Evolutionary conservation across 1,140 invertebrate species (phyloP).

Genomic region (Drosophila varians): DNA sequence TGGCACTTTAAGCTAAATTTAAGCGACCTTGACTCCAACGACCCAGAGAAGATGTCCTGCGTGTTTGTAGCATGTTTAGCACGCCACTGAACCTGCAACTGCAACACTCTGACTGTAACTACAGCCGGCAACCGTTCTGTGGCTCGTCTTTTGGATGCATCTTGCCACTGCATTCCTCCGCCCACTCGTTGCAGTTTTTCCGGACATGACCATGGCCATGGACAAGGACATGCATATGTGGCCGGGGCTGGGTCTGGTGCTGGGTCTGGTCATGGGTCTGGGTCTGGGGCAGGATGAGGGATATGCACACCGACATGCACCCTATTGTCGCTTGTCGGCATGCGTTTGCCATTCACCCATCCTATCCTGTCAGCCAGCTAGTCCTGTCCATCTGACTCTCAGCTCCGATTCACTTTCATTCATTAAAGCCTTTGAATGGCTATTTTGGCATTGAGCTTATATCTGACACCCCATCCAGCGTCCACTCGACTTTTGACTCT

Average conservation of each 20-base stretch:
- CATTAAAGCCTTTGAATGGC: slow-evolving; percentile 53
- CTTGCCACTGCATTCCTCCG: slow-evolving; percentile 27
- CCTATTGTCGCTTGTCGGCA: slow-evolving; percentile 52
- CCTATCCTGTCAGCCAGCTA: slow-evolving; percentile 5
- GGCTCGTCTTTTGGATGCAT: slow-evolving; percentile 19
- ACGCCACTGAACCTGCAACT: slow-evolving; percentile 5
- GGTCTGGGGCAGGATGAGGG: slow-evolving; percentile 19
- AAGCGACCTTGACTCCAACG: slow-evolving; percentile 57
- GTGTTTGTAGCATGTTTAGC: slow-evolving; percentile 35
- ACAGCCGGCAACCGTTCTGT: slow-evolving; percentile 5
- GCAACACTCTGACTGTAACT: slow-evolving; percentile 1
- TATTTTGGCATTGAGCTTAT: slow-evolving; percentile 59
- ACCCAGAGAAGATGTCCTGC: slow-evolving; percentile 26
- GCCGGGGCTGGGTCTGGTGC: no score
- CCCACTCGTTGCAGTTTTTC: slow-evolving; percentile 47
- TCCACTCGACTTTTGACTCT: background rate
- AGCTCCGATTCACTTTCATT: slow-evolving; percentile 57
- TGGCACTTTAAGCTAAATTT: slow-evolving; percentile 25
- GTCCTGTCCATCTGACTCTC: slow-evolving; percentile 19
- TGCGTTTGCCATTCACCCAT: slow-evolving; percentile 26
- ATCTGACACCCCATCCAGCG: slow-evolving; percentile 21
- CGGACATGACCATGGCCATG: slow-evolving; percentile 8
- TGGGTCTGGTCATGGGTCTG: background rate
- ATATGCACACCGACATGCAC: slow-evolving; percentile 39
- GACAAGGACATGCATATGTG: background rate